Conservation (phyloP, 2,888 invertebrate species). For the Eilema griseolum region DNA sequence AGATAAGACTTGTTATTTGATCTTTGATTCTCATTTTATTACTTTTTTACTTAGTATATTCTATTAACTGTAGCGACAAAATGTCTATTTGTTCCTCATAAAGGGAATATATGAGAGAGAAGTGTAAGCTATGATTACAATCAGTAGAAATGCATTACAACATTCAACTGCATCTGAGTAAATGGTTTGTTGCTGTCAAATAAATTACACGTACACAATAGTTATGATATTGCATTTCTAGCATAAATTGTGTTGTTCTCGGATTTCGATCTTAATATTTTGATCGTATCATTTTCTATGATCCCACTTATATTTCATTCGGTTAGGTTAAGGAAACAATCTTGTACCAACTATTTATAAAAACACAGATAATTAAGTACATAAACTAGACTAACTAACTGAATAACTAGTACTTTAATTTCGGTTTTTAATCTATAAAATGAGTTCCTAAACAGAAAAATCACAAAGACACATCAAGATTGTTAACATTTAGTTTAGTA, state of each 20-base stretch:
- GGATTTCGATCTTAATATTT: conserved; percentile 23
- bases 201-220: conserved; percentile 44
- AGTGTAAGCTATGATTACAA: conserved; percentile 40
- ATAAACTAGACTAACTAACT: no score
- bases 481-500: no score
- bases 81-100: conserved; percentile 38
- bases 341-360: no score
- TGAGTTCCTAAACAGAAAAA: no score
- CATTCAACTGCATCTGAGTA: conserved; percentile 26
- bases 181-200: conserved; percentile 47
- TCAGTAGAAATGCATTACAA: conserved; percentile 40
- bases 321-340: no score
- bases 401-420: no score
- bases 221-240: conserved; percentile 30
- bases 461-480: no score
- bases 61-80: conserved; percentile 23
- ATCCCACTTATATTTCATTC: no score
- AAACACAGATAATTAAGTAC: no score
- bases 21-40: conserved; percentile 46
- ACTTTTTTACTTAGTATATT: conserved; percentile 24
- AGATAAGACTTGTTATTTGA: conserved; percentile 55
- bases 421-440: no score
- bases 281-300: conserved; percentile 2
- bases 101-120: conserved; percentile 36
- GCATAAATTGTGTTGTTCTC: conserved; percentile 27